phyloP scores from a whole-genome alignment of 2,113 vertebrate genomes.

The Hystrix brachyura region DNA sequence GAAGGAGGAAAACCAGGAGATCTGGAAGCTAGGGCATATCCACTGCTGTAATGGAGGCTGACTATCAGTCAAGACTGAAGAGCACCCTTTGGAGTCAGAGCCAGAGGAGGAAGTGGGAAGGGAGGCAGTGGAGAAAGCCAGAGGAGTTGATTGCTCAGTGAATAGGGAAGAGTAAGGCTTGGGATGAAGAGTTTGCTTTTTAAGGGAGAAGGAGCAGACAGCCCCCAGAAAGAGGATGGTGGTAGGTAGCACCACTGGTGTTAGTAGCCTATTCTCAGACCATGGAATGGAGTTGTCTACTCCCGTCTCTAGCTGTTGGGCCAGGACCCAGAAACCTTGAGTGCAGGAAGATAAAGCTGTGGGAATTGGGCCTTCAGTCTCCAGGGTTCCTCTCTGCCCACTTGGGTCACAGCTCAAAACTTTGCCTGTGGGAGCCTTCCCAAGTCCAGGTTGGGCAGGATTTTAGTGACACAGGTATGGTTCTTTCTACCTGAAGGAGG shows the following conservation, averaged over 20 bases:
- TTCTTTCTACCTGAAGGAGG: background rate
- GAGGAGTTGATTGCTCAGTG: background rate
- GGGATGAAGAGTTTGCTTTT: conserved; percentile 17
- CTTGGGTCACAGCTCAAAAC: background rate
- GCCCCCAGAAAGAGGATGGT: background rate
- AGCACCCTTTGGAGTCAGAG: background rate
- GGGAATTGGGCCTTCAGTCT: background rate
- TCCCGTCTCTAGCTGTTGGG: background rate
- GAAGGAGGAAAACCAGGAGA: background rate
- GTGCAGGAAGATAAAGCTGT: background rate
- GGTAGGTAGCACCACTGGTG: background rate
- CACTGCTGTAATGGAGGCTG: background rate
- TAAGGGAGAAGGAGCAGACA: background rate
- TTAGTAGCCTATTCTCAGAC: background rate
- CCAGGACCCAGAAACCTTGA: background rate
- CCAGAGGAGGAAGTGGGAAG: background rate
- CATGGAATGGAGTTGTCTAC: background rate
- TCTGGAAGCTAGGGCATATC: background rate
- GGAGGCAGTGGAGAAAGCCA: background rate
- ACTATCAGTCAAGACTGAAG: background rate
- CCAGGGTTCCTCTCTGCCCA: background rate
- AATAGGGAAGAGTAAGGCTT: background rate
- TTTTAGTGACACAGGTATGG: background rate
- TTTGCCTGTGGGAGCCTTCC: background rate
- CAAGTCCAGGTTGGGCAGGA: background rate